Evolutionary conservation across 2,113 vertebrate genomes (phyloP).

Genomic region (Hucho hucho): DNA sequence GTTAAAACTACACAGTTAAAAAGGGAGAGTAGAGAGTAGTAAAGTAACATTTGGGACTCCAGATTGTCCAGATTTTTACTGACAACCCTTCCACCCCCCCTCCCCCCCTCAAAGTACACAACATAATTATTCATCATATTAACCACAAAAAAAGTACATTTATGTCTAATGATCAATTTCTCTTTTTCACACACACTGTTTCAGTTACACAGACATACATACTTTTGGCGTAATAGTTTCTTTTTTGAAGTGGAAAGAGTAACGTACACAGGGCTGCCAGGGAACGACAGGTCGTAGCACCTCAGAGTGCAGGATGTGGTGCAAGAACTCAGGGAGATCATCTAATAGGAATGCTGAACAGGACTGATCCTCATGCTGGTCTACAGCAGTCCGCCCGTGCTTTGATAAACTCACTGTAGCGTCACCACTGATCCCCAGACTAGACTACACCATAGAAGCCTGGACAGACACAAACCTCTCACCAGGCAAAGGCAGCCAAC

Average conservation of each 20-base stretch:
- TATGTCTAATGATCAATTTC: conserved; percentile 43
- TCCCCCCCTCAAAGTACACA: conserved; percentile 44
- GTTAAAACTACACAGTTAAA: conserved; percentile 64
- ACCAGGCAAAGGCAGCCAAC: conserved; percentile 55
- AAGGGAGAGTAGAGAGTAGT: conserved; percentile 16
- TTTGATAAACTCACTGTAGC: conserved; percentile 19
- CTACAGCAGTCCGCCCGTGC: conserved; percentile 10
- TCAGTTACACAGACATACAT: conserved; percentile 45
- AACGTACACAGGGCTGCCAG: conserved; percentile 58
- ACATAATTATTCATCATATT: conserved; percentile 54
- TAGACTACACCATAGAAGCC: conserved; percentile 29
- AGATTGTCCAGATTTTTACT: conserved; percentile 42
- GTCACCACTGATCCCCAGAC: conserved; percentile 11
- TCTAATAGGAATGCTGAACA: conserved; percentile 14
- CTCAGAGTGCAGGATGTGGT: conserved; percentile 43
- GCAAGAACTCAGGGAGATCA: conserved; percentile 6
- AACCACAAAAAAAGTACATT: conserved; percentile 62
- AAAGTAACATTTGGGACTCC: conserved; percentile 36
- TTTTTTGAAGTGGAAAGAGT: conserved; percentile 41
- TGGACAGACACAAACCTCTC: conserved; percentile 34
- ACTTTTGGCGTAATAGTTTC: conserved; percentile 56
- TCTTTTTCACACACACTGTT: conserved; percentile 12
- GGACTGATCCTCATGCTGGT: conserved; percentile 15
- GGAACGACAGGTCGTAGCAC: conserved; percentile 54
- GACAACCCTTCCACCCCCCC: conserved; percentile 38